Evolutionary conservation across 2,888 invertebrate species (phyloP).

Genomic region (Harmothoe impar): DNA sequence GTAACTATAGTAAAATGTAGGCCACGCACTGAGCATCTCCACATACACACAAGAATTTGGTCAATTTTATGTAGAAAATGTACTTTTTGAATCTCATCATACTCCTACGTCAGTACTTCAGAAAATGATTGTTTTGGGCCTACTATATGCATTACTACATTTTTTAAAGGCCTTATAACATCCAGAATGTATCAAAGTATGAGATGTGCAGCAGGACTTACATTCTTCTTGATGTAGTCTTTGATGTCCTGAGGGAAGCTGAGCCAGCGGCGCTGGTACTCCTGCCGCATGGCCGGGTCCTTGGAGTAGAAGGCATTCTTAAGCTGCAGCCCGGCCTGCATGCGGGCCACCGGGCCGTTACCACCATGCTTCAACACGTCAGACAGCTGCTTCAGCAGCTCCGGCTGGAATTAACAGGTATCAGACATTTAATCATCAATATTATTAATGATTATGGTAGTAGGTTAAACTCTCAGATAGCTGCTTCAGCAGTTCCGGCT

Average conservation of each 20-base stretch:
- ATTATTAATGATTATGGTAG: conserved; percentile 25
- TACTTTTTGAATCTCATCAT: too few relatives aligned
- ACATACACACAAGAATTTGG: too few relatives aligned
- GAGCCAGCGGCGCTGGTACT: conserved; percentile 97
- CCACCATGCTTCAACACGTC: conserved; percentile 94
- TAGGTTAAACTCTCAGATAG: conserved; percentile 88
- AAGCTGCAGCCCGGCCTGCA: conserved; percentile 98
- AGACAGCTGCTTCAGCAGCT: conserved; percentile 96
- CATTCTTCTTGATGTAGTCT: conserved; percentile 96
- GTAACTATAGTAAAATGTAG: too few relatives aligned
- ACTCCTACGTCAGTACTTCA: too few relatives aligned
- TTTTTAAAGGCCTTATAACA: too few relatives aligned
- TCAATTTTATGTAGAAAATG: too few relatives aligned
- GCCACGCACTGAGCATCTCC: too few relatives aligned
- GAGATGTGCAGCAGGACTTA: too few relatives aligned
- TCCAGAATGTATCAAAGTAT: too few relatives aligned
- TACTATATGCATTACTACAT: too few relatives aligned
- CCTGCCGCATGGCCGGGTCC: conserved; percentile 90
- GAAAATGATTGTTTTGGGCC: too few relatives aligned
- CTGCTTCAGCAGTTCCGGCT: conserved; percentile 95
- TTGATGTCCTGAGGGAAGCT: conserved; percentile 93
- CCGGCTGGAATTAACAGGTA: conserved; percentile 87
- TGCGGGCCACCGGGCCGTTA: conserved; percentile 96
- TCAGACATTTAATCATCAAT: conserved; percentile 1
- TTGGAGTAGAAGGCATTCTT: conserved; percentile 99